Conservation (phyloP, 2,888 invertebrate genomes). For the Helleia helle region DNA sequence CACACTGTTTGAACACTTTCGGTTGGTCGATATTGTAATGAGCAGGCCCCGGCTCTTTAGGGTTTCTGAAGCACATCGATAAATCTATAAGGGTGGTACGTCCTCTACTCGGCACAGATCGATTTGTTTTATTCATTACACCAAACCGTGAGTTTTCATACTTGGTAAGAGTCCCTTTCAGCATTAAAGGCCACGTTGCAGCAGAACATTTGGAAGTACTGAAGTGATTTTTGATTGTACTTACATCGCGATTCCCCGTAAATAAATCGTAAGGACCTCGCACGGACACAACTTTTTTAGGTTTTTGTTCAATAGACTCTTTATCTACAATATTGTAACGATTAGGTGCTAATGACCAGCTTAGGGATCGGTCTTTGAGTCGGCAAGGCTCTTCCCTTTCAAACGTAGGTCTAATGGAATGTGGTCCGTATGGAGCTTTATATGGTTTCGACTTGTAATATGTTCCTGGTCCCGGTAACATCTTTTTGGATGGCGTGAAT, state of each 20-base stretch:
- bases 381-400: constrained; percentile 51
- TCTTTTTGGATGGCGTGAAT: constrained; percentile 24
- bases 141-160: constrained; percentile 46
- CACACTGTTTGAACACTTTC: constrained; percentile 34
- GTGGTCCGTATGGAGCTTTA: constrained; percentile 45
- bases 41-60: constrained; percentile 69
- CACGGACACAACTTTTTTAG: constrained; percentile 46
- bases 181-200: constrained; percentile 48
- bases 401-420: constrained; percentile 43
- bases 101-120: constrained; percentile 43
- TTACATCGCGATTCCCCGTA: constrained; percentile 63
- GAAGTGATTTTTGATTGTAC: constrained; percentile 70
- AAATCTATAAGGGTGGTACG: constrained; percentile 63
- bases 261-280: constrained; percentile 59
- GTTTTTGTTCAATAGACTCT: constrained; percentile 43
- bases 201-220: constrained; percentile 36
- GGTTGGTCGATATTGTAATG: constrained; percentile 40
- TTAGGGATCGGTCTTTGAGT: constrained; percentile 37
- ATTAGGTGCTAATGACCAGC: constrained; percentile 51
- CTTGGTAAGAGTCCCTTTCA: constrained; percentile 42
- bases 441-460: constrained; percentile 42
- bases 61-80: constrained; percentile 56
- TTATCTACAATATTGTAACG: constrained; percentile 52
- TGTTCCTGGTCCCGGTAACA: constrained; percentile 46
- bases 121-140: constrained; percentile 50